Evolutionary conservation across 2,888 invertebrate species (phyloP).

Genomic region (Arge pagana): DNA sequence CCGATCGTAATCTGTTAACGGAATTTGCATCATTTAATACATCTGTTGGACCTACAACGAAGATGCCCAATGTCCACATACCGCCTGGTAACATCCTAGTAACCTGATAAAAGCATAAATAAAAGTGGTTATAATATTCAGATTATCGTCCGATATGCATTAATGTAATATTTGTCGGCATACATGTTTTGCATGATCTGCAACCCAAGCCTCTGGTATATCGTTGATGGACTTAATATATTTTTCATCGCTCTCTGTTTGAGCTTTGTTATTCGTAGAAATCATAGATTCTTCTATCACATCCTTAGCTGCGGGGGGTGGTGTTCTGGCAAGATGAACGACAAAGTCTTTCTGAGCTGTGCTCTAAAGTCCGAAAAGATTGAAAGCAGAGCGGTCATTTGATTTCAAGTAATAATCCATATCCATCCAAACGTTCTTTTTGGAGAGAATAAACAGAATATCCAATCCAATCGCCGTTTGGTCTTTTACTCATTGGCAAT

Average conservation of each 20-base stretch:
- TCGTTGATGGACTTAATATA: constrained; percentile 61
- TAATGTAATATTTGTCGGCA: constrained; percentile 20
- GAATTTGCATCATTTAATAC: constrained; percentile 65
- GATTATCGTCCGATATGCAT: constrained; percentile 9
- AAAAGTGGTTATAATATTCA: not conserved
- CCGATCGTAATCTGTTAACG: constrained; percentile 64
- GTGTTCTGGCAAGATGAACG: constrained; percentile 79
- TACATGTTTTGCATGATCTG: constrained; percentile 82
- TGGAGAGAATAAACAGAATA: constrained; percentile 6
- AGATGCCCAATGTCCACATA: constrained; percentile 82
- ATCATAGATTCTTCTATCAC: constrained; percentile 55
- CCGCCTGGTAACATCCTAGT: constrained; percentile 91
- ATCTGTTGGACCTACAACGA: constrained; percentile 72
- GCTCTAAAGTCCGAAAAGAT: constrained; percentile 58
- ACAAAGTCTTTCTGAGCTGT: constrained; percentile 73
- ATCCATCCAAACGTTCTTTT: not conserved
- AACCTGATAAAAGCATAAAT: constrained; percentile 57
- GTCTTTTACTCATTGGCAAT: not conserved
- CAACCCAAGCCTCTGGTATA: constrained; percentile 72
- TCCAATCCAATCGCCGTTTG: not conserved
- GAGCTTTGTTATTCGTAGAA: constrained; percentile 53
- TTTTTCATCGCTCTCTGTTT: constrained; percentile 52
- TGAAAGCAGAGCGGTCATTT: not conserved
- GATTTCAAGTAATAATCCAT: constrained; percentile 10
- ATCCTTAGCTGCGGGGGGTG: constrained; percentile 61